These are phyloP conservation scores for Caenorhabditis becei DNA, from an alignment of 2,888 invertebrate genomes.

Conservation along the genomic window DNA sequence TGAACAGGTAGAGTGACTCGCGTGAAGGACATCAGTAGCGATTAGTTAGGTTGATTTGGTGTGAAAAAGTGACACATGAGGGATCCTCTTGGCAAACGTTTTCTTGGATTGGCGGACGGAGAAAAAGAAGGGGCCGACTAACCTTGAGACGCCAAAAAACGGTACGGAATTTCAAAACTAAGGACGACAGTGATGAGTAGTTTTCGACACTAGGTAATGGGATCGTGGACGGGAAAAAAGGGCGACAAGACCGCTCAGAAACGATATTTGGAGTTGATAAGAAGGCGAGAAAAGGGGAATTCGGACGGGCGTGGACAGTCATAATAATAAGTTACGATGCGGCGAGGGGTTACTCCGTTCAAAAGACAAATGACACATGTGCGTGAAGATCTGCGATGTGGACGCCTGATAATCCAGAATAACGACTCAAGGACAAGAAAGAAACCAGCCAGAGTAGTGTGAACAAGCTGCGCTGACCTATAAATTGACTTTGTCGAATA, in stretches of 20 bases:
- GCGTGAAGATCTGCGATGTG: conserved; percentile 34
- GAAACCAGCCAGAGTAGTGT: conserved; percentile 26
- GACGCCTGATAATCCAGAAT: conserved; percentile 50
- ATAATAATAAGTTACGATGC: conserved; percentile 20
- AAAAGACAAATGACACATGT: conserved; percentile 31
- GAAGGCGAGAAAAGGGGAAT: background rate
- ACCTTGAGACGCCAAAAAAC: conserved; percentile 42
- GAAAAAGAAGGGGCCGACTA: conserved; percentile 13
- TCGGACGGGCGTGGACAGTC: background rate
- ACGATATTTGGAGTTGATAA: conserved; percentile 25
- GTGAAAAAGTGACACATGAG: conserved; percentile 23
- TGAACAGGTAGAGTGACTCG: conserved; percentile 18
- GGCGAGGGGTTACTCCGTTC: background rate
- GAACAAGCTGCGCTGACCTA: conserved; percentile 57
- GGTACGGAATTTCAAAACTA: conserved; percentile 16
- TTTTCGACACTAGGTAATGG: conserved; percentile 31
- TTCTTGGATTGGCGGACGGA: conserved; percentile 21
- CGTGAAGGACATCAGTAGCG: conserved; percentile 46
- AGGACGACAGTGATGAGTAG: conserved; percentile 40
- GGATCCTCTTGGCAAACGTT: conserved; percentile 14
- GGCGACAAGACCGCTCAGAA: background rate
- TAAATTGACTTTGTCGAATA: conserved; percentile 57
- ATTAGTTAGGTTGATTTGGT: conserved; percentile 42
- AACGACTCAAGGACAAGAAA: conserved; percentile 43
- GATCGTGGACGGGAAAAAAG: conserved; percentile 7